Base-by-base conservation (phyloP, 2,113 vertebrate genomes). In the Mustela nigripes region DNA sequence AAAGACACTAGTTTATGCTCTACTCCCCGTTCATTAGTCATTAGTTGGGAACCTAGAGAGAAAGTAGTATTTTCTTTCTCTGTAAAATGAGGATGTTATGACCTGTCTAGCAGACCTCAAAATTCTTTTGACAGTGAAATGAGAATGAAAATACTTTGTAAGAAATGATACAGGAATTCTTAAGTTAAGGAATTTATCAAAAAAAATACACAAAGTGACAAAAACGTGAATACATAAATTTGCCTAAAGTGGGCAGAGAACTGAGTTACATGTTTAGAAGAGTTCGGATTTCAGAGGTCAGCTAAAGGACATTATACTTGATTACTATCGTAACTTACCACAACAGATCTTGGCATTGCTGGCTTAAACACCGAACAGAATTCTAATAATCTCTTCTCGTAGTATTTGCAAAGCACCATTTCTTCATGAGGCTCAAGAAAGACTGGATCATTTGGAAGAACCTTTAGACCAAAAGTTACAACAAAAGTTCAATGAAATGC, bases 321-420 rank as follows among this genome's bases (percentile, higher is more conserved):
- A 96, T 39, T n/a, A 15, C 31, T 1, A 39, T 2, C 14, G 3
- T 24, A 14, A 98, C 99, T 99, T 98, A 99, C 99, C 99, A 99
- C 99, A 2, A 99, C 99, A 93, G 99, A 99, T 82, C 99, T 99
- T 24, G 99, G 99, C 99, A 99, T 99, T 0, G 81, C 94, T 0
- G 99, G 99, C 53, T 99, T 99, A 98, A 99, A 99, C 0, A 98
- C 98, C 0, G 98, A 98, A 94, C 99, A 99, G 98, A 99, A 99
- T 62, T 99, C 99, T 94, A 99, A 63, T 97, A 99, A 82, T 87
- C 99, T 99, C 97, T 99, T 99, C 95, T 99, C 99, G 91, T 99
- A 99, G 97, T 99, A 99, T 97, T 99, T 99, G 97, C 99, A 99
- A 22, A 99, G 96, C 1, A 98, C 98, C 84, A 99, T 98, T 97